These are phyloP conservation scores for Oncorhynchus gorbuscha DNA, from an alignment of 2,113 vertebrate genomes.

Conservation along the genomic window DNA sequence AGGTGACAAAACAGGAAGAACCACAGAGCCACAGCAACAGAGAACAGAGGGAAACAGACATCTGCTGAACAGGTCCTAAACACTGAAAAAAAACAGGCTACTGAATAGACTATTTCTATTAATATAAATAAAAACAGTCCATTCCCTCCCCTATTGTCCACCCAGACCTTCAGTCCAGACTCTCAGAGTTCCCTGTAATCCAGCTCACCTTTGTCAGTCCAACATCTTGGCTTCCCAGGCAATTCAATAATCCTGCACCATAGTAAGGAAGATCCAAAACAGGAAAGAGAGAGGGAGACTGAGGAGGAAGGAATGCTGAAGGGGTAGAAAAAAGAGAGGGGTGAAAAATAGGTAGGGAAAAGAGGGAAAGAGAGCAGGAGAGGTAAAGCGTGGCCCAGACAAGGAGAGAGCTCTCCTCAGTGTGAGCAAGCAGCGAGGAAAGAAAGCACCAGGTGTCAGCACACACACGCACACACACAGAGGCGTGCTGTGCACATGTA, in stretches of 20 bases:
- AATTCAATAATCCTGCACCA: slow-evolving; percentile 68
- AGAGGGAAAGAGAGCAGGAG: slow-evolving; percentile 32
- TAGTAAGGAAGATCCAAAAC: slow-evolving; percentile 46
- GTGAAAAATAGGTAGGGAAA: slow-evolving; percentile 32
- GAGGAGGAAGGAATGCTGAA: slow-evolving; percentile 14
- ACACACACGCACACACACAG: slow-evolving; percentile 39
- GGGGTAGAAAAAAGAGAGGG: slow-evolving; percentile 10
- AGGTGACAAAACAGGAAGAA: slow-evolving; percentile 46
- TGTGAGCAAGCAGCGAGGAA: slow-evolving; percentile 57
- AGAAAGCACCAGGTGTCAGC: slow-evolving; percentile 68
- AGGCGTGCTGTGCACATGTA: slow-evolving; percentile 15
- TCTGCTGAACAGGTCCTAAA: not conserved
- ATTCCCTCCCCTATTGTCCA: not conserved
- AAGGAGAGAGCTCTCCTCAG: slow-evolving; percentile 63
- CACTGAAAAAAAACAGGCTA: not conserved
- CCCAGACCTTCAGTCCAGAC: slow-evolving; percentile 5
- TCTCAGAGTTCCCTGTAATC: slow-evolving; percentile 9
- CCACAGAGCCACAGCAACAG: slow-evolving; percentile 8
- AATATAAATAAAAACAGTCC: not conserved
- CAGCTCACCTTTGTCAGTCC: slow-evolving; percentile 68
- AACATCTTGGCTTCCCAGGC: slow-evolving; percentile 43
- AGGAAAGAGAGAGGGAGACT: slow-evolving; percentile 23
- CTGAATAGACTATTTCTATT: no score
- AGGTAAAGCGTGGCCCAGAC: slow-evolving; percentile 49
- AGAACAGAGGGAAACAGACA: slow-evolving; percentile 9